These are phyloP conservation scores for Apoda limacodes DNA, from an alignment of 2,888 invertebrate genomes.

Conservation along the genomic window DNA sequence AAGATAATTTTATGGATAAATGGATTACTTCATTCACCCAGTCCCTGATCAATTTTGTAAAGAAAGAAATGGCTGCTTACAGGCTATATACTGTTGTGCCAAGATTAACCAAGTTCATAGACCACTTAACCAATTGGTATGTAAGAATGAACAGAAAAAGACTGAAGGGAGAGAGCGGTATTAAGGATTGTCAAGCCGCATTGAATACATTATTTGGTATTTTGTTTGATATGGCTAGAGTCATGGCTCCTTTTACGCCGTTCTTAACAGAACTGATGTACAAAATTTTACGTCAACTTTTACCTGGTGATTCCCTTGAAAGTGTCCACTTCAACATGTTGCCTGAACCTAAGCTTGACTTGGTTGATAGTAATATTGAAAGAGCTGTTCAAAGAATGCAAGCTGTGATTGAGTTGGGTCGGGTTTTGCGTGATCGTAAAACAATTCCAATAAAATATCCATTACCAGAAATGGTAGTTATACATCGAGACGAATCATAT, in stretches of 20 bases:
- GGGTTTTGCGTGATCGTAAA: conserved; percentile 92
- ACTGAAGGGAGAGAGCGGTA: conserved; percentile 90
- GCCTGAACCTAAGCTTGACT: conserved; percentile 75
- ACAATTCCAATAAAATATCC: conserved; percentile 97
- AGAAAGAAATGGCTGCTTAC: conserved; percentile 94
- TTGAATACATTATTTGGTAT: conserved; percentile 91
- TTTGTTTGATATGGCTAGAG: conserved; percentile 86
- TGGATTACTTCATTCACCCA: conserved; percentile 99
- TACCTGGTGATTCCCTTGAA: conserved; percentile 65
- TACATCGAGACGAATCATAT: conserved; percentile 85
- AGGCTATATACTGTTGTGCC: conserved; percentile 96
- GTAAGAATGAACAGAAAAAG: conserved; percentile 96
- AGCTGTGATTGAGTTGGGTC: conserved; percentile 92
- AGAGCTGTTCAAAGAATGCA: conserved; percentile 94
- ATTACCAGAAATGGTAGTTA: conserved; percentile 93
- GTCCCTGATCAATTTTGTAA: conserved; percentile 87
- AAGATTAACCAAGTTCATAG: conserved; percentile 93
- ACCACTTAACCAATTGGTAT: conserved; percentile 99
- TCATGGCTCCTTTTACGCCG: conserved; percentile 98
- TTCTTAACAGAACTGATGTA: conserved; percentile 97
- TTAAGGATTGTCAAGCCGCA: conserved; percentile 84
- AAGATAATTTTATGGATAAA: conserved; percentile 91
- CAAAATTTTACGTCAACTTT: conserved; percentile 81
- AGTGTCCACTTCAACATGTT: conserved; percentile 95
- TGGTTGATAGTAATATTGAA: conserved; percentile 90